Base-by-base conservation (phyloP, 2,113 vertebrate species). In the Sceloporus undulatus region DNA sequence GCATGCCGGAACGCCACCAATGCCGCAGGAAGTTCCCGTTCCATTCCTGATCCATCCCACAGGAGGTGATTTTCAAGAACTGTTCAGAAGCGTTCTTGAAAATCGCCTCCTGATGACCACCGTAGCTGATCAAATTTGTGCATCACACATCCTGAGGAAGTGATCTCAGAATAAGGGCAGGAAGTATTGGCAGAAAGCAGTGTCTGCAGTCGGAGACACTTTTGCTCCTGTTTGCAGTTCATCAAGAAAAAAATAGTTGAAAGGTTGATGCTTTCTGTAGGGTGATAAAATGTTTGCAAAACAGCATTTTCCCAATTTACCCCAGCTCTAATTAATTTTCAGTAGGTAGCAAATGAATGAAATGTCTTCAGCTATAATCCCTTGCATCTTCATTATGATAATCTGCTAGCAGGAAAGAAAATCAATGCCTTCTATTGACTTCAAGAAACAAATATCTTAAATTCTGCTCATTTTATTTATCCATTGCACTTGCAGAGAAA, bases 401-500 rank as follows among this genome's bases (percentile, higher is more conserved):
- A 88, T 79, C 88, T 85, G 29, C 48, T 86, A 86, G 76, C 76
- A 91, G 81, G 90, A 88, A 89, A 93, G 87, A 29, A 90, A 94
- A 93, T 82, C 78, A 88, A 84, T 90, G 87, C 79, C 93, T 78
- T 91, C 25, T 95, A 95, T 93, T 90, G 76, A 91, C 94, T 96
- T 95, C 91, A 94, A 95, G 95, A 92, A 96, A 93, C 91, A 96
- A 94, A 83, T 90, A 91, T 82, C 87, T 95, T 90, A 79, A 62
- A 76, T 94, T 91, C 92, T 83, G 84, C 13, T 84, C 73, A 83
- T 90, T 87, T 88, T 91, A 74, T 90, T 91, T 93, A 93, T n/a
- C 90, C 81, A 92, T 91, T 83, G 92, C 79, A 94, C 95, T 95
- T 94, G 80, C 90, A 90, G 91, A 90, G 91, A 91, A 91, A 91